These are phyloP conservation scores for Drosophila robusta DNA, from an alignment of 2,888 invertebrate species.

Conservation along the genomic window DNA sequence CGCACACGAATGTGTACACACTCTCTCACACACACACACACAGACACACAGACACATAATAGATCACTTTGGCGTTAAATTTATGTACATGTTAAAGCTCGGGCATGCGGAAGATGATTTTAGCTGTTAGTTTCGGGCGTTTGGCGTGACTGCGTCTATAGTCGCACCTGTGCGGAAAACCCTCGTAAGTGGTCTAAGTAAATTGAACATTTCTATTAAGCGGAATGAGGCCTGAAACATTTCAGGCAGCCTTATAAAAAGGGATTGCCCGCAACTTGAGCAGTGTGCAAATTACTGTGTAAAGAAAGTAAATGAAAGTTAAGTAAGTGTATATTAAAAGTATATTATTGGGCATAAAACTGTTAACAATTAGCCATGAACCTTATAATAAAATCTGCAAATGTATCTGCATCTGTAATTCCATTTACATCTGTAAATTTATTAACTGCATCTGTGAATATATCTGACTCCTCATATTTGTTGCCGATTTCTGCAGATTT, in stretches of 20 bases:
- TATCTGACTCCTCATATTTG: no score
- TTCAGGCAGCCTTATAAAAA: neutral
- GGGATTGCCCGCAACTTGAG: neutral
- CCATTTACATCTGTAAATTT: neutral
- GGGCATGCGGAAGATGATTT: conserved; percentile 56
- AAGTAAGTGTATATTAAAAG: no score
- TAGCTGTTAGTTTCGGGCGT: conserved; percentile 26
- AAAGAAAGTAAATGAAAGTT: neutral
- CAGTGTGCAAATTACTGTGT: neutral
- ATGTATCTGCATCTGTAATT: no score
- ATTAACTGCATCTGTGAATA: no score
- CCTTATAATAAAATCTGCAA: no score
- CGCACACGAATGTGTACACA: conserved; percentile 6
- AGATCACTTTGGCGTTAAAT: conserved; percentile 69
- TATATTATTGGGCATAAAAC: no score
- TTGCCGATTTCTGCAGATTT: no score
- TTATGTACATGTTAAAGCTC: conserved; percentile 61
- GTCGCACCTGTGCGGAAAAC: conserved; percentile 32
- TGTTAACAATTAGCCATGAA: no score
- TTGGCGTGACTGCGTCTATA: conserved; percentile 23
- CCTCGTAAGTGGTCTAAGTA: neutral
- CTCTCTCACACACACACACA: neutral
- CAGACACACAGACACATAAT: conserved; percentile 25
- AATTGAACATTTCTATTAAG: conserved; percentile 34
- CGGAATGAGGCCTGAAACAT: conserved; percentile 10